Evolutionary conservation across 2,888 invertebrate genomes (phyloP).

Genomic region (Dorcus parallelipipedus): DNA sequence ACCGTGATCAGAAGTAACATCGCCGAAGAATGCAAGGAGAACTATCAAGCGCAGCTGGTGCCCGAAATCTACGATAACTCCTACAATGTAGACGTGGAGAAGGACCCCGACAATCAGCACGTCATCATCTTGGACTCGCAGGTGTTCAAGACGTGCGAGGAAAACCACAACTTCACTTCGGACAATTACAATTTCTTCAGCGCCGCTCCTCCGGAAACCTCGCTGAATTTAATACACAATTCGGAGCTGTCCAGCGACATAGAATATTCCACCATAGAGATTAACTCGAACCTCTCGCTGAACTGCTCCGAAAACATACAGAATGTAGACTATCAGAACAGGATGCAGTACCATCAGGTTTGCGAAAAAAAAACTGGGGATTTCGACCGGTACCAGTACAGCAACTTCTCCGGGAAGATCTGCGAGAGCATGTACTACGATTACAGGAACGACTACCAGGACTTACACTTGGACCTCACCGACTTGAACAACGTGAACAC

Average conservation of each 20-base stretch:
- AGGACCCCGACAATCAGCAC: conserved; percentile 17
- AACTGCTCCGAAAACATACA: conserved; percentile 32
- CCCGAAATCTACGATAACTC: conserved; percentile 39
- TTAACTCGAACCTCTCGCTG: conserved; percentile 34
- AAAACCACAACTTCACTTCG: conserved; percentile 1
- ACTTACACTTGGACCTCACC: conserved; percentile 44
- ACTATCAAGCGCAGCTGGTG: conserved; percentile 44
- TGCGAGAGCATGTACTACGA: conserved; percentile 47
- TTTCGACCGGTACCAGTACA: conserved; percentile 34
- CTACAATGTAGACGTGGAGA: conserved; percentile 20
- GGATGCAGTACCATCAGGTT: conserved; percentile 36
- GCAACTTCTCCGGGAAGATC: conserved; percentile 40
- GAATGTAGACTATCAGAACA: conserved; percentile 30
- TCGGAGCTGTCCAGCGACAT: conserved; percentile 38
- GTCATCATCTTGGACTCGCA: conserved; percentile 16
- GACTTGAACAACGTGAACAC: conserved; percentile 46
- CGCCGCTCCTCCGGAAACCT: neutral
- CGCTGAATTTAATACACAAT: conserved; percentile 18
- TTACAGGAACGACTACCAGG: conserved; percentile 45
- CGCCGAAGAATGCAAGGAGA: conserved; percentile 42
- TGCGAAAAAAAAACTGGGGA: conserved; percentile 37
- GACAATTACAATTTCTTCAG: conserved; percentile 11
- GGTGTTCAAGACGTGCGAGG: conserved; percentile 11
- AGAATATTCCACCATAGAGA: conserved; percentile 43
- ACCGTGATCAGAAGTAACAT: conserved; percentile 11